These are phyloP conservation scores for Craniophora ligustri DNA, from an alignment of 2,888 invertebrate species.

Conservation along the genomic window DNA sequence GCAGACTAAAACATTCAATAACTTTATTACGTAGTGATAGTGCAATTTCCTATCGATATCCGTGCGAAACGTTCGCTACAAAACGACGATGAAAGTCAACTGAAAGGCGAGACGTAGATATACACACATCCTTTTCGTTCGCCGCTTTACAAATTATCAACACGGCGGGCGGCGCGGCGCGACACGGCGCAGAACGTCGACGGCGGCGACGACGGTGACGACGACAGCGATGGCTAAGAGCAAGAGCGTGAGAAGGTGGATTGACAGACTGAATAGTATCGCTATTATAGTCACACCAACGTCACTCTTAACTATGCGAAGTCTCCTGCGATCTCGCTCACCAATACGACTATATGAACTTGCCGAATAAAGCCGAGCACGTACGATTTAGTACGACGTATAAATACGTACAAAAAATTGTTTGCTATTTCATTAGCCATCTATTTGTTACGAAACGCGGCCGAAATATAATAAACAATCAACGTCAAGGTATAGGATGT, in stretches of 20 bases:
- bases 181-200: conserved; percentile 61
- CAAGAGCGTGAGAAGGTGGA: conserved; percentile 67
- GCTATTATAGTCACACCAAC: conserved; percentile 80
- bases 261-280: conserved; percentile 72
- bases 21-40: conserved; percentile 86
- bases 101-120: conserved; percentile 88
- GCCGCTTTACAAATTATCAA: conserved; percentile 84
- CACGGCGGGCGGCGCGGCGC: conserved; percentile 67
- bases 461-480: conserved; percentile 55
- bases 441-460: conserved; percentile 67
- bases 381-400: conserved; percentile 72
- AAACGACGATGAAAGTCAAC: conserved; percentile 89
- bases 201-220: conserved; percentile 61
- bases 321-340: conserved; percentile 80
- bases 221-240: conserved; percentile 59
- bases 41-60: conserved; percentile 85
- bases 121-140: conserved; percentile 87
- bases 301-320: conserved; percentile 67
- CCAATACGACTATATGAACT: conserved; percentile 69
- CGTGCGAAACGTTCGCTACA: conserved; percentile 88
- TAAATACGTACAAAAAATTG: conserved; percentile 66
- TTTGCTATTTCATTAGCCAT: conserved; percentile 71
- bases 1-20: conserved; percentile 71
- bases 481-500: conserved; percentile 30
- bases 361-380: conserved; percentile 74